Percentiles rank a stretch among this genome's conserved stretches.
These are phyloP conservation scores for Spongilla lacustris DNA, from an alignment of 37 sponge, comb jelly and placozoan species.

Conservation along the genomic window DNA sequence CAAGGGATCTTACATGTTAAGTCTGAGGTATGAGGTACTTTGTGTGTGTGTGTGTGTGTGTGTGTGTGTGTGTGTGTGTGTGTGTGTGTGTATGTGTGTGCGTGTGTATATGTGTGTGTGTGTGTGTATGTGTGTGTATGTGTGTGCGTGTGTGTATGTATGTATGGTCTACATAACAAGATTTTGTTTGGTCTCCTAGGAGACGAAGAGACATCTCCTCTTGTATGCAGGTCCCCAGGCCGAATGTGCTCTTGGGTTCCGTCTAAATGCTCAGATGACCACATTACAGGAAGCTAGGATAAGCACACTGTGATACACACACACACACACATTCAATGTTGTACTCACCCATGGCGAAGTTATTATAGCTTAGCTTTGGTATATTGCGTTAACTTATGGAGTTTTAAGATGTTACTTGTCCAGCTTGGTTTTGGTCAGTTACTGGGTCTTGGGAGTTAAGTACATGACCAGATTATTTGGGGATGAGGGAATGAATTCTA, in stretches of 20 bases:
- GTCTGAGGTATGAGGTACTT: slow-evolving; percentile 8
- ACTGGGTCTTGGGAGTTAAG: no score
- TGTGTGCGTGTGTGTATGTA: no score
- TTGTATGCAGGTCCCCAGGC: slow-evolving; percentile 15
- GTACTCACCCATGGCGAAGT: background rate
- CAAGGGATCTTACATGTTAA: slow-evolving; percentile 1
- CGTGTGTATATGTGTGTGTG: no score
- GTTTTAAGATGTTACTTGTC: no score
- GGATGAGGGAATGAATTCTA: no score
- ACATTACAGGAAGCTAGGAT: background rate
- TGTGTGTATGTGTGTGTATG: no score
- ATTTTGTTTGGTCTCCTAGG: background rate
- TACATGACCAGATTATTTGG: no score
- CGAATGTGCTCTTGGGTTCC: background rate
- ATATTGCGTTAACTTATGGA: no score
- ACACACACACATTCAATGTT: background rate
- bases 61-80: no score
- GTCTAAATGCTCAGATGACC: background rate
- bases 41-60: background rate
- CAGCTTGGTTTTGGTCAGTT: no score
- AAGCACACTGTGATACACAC: background rate
- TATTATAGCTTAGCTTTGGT: no score
- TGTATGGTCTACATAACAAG: background rate
- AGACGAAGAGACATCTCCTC: slow-evolving; percentile 10
- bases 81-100: no score